Conservation (phyloP, 2,888 invertebrate genomes). For the Acanthosepion esculentum region DNA sequence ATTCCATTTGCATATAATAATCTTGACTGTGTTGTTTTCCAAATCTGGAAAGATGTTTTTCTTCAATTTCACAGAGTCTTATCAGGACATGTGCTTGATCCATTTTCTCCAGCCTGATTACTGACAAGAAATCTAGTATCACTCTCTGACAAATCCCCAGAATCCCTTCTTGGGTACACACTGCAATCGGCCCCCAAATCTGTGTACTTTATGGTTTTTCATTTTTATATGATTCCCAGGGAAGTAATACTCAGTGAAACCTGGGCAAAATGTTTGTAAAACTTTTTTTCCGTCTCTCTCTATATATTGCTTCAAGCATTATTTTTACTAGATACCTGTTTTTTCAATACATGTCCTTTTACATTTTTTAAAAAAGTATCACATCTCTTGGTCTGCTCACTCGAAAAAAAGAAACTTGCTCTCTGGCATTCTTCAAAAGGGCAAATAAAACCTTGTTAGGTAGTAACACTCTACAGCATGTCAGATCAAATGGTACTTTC, state of each 20-base stretch:
- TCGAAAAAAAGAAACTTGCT: too few relatives aligned
- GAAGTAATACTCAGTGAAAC: background rate
- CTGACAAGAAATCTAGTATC: background rate
- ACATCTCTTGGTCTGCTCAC: too few relatives aligned
- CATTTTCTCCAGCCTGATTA: background rate
- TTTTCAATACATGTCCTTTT: too few relatives aligned
- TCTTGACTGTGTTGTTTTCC: background rate
- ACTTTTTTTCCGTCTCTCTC: too few relatives aligned
- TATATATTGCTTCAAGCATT: too few relatives aligned
- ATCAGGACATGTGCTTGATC: background rate
- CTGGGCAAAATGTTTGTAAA: background rate
- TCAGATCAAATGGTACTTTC: too few relatives aligned
- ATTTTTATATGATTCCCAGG: background rate
- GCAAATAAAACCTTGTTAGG: too few relatives aligned
- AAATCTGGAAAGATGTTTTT: background rate
- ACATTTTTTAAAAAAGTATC: too few relatives aligned
- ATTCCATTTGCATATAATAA: background rate
- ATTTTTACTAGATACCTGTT: too few relatives aligned
- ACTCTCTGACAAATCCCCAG: background rate
- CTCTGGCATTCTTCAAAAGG: too few relatives aligned
- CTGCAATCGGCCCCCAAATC: background rate
- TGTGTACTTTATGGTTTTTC: background rate
- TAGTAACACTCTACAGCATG: too few relatives aligned
- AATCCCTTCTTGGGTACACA: background rate
- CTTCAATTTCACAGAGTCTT: background rate